phyloP scores from a whole-genome alignment of 2,113 vertebrate genomes.

The Gymnogyps californianus region DNA sequence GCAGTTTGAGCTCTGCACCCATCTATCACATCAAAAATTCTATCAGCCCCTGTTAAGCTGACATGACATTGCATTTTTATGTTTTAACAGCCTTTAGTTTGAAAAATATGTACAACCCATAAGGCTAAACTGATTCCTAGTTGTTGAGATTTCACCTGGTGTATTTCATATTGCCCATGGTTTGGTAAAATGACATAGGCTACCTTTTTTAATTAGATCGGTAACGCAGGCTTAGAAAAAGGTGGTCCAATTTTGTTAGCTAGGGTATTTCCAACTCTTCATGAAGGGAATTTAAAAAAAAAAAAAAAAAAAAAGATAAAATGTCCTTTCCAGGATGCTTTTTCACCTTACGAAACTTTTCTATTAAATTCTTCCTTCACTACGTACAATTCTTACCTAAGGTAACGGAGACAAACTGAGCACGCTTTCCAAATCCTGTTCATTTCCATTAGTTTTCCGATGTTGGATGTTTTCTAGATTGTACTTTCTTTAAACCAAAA shows the following conservation, averaged over 20 bases:
- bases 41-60: conserved; percentile 4
- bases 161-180: neutral
- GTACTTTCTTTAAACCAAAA: neutral
- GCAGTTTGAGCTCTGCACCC: conserved; percentile 6
- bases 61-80: conserved; percentile 29
- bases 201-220: neutral
- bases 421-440: neutral
- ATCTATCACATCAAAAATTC: conserved; percentile 30
- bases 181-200: neutral
- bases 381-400: neutral
- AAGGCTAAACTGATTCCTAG: neutral
- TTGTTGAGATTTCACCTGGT: neutral
- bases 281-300: neutral
- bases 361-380: neutral
- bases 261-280: neutral
- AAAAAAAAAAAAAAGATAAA: neutral
- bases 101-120: neutral
- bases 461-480: neutral
- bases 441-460: neutral
- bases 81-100: conserved; percentile 12
- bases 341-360: neutral
- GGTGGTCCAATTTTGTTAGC: neutral
- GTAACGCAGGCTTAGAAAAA: neutral
- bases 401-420: neutral
- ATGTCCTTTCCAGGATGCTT: neutral